phyloP scores from a whole-genome alignment of 1,140 invertebrate species.

The Platyura marginata region DNA sequence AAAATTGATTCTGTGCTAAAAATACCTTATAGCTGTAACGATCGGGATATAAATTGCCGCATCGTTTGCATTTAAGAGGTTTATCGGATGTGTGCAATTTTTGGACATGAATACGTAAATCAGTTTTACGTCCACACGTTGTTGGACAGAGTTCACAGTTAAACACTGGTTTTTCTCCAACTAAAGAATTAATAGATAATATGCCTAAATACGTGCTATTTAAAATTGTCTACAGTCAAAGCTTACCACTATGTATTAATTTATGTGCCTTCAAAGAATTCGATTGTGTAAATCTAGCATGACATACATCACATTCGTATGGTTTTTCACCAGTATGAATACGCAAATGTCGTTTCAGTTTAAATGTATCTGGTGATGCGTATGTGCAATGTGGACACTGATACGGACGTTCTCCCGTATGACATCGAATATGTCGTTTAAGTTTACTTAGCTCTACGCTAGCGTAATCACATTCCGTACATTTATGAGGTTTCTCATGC shows the following conservation, averaged over 20 bases:
- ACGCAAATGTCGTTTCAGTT: conserved; percentile 83
- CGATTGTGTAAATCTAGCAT: conserved; percentile 84
- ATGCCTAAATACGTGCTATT: conserved; percentile 2
- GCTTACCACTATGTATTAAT: conserved; percentile 78
- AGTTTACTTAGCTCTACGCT: conserved; percentile 87
- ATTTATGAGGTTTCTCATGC: conserved; percentile 90
- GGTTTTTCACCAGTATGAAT: conserved; percentile 85
- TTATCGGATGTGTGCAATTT: conserved; percentile 90
- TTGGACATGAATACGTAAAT: conserved; percentile 88
- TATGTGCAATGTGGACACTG: conserved; percentile 94
- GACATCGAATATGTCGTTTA: conserved; percentile 81
- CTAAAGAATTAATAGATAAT: conserved; percentile 23
- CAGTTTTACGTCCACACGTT: conserved; percentile 91
- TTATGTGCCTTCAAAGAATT: conserved; percentile 91
- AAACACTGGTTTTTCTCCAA: conserved; percentile 85
- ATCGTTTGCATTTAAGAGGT: conserved; percentile 81
- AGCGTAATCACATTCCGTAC: conserved; percentile 85
- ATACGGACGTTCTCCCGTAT: conserved; percentile 48
- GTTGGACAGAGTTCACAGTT: conserved; percentile 90
- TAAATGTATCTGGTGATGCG: conserved; percentile 94
- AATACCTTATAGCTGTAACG: conserved; percentile 53
- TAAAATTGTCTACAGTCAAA: conserved; percentile 1
- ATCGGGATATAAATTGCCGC: conserved; percentile 84
- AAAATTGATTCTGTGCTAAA: neutral
- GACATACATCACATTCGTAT: conserved; percentile 75